A percentile compares a stretch with the other conserved stretches of the same genome.
Evolutionary conservation across 2,797 vertebrate species (phyloP).

Genomic region (Gobio occitaniae): DNA sequence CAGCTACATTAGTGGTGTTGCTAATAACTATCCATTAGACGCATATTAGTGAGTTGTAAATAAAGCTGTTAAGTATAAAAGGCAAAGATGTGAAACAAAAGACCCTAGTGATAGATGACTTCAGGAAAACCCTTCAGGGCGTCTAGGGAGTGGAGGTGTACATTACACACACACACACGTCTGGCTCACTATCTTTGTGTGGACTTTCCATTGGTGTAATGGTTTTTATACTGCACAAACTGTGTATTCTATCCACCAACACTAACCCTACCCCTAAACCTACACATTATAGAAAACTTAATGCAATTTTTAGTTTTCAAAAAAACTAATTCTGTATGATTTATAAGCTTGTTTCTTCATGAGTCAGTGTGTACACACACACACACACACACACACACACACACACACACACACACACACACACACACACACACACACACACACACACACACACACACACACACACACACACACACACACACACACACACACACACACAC

Average conservation of each 20-base stretch:
- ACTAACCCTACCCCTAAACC: too few relatives aligned
- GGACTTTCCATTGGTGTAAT: too few relatives aligned
- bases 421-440: background rate
- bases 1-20: constrained; percentile 28
- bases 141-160: background rate
- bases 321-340: too few relatives aligned
- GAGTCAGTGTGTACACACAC: too few relatives aligned
- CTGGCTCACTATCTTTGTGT: too few relatives aligned
- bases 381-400: background rate
- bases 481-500: too few relatives aligned
- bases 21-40: constrained; percentile 30
- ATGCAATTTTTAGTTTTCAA: too few relatives aligned
- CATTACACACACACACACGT: background rate
- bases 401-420: background rate
- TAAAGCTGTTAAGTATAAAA: constrained; percentile 28
- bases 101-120: constrained; percentile 16
- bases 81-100: background rate
- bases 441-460: background rate
- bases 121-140: constrained; percentile 26
- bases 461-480: too few relatives aligned
- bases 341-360: too few relatives aligned
- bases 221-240: too few relatives aligned
- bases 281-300: too few relatives aligned
- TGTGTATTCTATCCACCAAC: too few relatives aligned
- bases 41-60: constrained; percentile 37